A percentile compares a stretch with the other conserved stretches of the same genome.
Evolutionary conservation across 1,140 invertebrate genomes (phyloP).

Genomic region (Atta cephalotes): DNA sequence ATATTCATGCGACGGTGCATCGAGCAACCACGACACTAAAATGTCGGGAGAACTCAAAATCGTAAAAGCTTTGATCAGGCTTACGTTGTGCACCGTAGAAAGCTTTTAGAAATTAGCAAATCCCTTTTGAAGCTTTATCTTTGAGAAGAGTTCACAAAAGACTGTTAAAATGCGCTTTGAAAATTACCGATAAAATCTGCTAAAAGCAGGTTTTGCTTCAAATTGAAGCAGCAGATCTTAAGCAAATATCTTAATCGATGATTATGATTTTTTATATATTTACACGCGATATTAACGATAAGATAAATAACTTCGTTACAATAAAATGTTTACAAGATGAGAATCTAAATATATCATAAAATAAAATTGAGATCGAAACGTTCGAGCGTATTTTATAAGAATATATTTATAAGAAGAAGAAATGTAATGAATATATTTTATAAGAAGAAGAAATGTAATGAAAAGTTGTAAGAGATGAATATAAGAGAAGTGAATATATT

Average conservation of each 20-base stretch:
- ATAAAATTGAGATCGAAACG: too few species aligned
- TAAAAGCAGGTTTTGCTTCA: conserved; percentile 6
- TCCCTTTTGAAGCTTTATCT: conserved; percentile 57
- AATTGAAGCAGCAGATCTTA: background rate
- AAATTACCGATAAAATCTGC: conserved; percentile 24
- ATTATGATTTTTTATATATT: background rate
- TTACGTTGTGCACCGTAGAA: conserved; percentile 37
- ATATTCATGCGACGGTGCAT: conserved; percentile 47
- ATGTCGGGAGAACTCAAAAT: conserved; percentile 53
- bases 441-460: too few species aligned
- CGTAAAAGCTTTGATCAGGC: conserved; percentile 56
- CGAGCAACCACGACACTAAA: conserved; percentile 46
- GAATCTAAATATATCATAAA: too few species aligned
- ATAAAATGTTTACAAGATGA: too few species aligned
- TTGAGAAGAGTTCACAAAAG: conserved; percentile 50
- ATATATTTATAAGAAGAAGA: too few species aligned
- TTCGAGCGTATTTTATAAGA: too few species aligned
- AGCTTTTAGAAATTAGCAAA: conserved; percentile 61
- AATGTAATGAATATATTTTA: too few species aligned
- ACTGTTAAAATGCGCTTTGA: conserved; percentile 23
- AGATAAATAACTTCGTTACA: background rate
- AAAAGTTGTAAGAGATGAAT: too few species aligned
- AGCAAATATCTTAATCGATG: background rate
- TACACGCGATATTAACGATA: background rate
- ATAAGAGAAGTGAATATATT: too few species aligned